phyloP scores from a whole-genome alignment of 1,140 invertebrate species.

The Teleogryllus occipitalis region DNA sequence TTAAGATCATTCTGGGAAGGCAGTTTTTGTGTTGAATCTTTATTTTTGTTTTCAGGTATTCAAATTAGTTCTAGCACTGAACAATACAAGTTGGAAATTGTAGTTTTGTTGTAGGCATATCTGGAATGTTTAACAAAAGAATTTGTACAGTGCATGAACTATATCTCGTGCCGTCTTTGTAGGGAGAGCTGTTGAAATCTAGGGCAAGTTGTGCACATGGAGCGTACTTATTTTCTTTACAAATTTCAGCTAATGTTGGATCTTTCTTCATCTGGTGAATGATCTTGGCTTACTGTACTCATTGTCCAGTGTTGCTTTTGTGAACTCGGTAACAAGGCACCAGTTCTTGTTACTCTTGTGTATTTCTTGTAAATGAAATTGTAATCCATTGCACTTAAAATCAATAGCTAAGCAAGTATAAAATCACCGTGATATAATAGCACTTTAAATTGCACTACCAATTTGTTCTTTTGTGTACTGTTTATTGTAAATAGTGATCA shows the following conservation, averaged over 20 bases:
- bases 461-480: background rate
- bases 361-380: background rate
- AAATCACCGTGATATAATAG: background rate
- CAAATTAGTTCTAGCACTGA: background rate
- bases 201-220: background rate
- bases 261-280: background rate
- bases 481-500: background rate
- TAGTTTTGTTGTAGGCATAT: background rate
- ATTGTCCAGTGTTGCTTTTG: background rate
- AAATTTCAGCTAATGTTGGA: background rate
- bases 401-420: background rate
- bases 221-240: background rate
- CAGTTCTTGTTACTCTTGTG: background rate
- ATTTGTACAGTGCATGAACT: conserved; percentile 4
- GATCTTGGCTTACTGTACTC: background rate
- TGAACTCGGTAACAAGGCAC: background rate
- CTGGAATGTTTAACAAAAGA: background rate
- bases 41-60: background rate
- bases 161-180: background rate
- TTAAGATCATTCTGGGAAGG: too few species aligned
- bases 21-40: too few species aligned
- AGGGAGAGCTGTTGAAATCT: background rate
- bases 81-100: background rate
- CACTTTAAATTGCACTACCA: background rate
- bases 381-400: background rate